Percentiles rank a stretch among this genome's conserved stretches.
Evolutionary conservation across 2,797 vertebrate species (phyloP).

Genomic region (Gymnothorax reevesii): DNA sequence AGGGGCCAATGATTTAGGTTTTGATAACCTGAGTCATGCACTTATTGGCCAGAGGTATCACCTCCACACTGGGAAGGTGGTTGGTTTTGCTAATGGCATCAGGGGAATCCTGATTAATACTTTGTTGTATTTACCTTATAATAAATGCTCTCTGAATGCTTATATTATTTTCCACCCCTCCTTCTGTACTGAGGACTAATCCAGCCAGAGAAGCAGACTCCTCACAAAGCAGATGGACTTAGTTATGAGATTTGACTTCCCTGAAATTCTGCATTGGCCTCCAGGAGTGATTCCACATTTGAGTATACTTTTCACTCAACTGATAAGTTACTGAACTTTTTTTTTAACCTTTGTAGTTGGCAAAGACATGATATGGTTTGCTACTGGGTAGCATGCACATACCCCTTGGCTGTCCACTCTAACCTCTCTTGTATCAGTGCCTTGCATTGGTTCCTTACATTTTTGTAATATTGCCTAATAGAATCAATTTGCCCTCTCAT

Average conservation of each 20-base stretch:
- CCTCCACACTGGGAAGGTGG: neutral
- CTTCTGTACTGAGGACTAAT: neutral
- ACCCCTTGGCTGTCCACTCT: neutral
- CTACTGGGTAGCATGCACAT: neutral
- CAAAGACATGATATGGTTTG: neutral
- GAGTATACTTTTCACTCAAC: neutral
- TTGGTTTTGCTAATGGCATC: neutral
- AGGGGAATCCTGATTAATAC: neutral
- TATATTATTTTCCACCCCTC: neutral
- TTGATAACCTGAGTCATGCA: conserved; percentile 6
- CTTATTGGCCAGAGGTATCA: neutral
- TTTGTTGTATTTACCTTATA: conserved; percentile 1
- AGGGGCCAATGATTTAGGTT: neutral
- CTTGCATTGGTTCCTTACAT: neutral
- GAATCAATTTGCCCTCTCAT: neutral
- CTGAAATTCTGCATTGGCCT: neutral
- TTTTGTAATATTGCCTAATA: neutral
- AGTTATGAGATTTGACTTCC: neutral
- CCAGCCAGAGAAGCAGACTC: neutral
- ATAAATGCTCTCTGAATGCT: neutral
- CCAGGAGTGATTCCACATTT: no score
- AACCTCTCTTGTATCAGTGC: neutral
- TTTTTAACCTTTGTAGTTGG: no score
- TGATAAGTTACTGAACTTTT: neutral
- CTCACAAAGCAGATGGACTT: neutral